Base-by-base conservation (phyloP, 2,797 vertebrate species). In the Phylloscopus collybita region DNA sequence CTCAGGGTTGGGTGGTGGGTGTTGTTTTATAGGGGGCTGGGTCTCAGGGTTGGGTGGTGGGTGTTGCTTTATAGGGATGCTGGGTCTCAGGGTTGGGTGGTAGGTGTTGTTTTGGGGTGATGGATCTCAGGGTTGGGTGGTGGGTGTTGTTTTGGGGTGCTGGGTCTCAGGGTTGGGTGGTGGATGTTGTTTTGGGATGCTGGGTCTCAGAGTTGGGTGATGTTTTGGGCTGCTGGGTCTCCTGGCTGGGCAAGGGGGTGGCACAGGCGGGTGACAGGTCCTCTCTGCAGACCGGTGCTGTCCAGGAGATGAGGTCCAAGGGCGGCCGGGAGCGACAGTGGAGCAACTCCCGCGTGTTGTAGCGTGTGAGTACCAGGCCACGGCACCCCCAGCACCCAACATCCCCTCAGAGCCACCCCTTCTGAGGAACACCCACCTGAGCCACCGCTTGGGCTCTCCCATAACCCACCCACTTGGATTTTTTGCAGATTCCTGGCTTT, bases 221-320 rank as follows among this genome's bases (percentile, higher is more conserved):
- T 15, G 5, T 49, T 64, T 36, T 30, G 51, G 53, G 76, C 38
- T 25, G 25, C 10, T 34, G 49, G 40, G 3, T 23, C 8, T 34
- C 23, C 49, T 5, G 32, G 32, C 29, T 5, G 50, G 66, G 65
- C 9, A 4, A 11, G n/a, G 38, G 49, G 49, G 49, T 36, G 72
- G 9, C 76, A 29, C 45, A 53, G 60, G 45, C 1, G 64, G 40
- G 23, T 86, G 83, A 75, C 56, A 51, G 38, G 0, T 25, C 8
- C 42, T 70, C 34, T 82, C 72, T 7, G 11, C 97, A 99, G 99
- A 98, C 98, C 0, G 98, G 99, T 1, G 97, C 98, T 0, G 98
- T 99, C 32, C 98, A 99, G 97, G 98, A 99, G 96, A 99, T 99
- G 98, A 98, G 98, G 89, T 99, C 98, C 50, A 99, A 99, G 97